Conservation (phyloP, 2,888 invertebrate species). For the Lasioglossum oenotherae region DNA sequence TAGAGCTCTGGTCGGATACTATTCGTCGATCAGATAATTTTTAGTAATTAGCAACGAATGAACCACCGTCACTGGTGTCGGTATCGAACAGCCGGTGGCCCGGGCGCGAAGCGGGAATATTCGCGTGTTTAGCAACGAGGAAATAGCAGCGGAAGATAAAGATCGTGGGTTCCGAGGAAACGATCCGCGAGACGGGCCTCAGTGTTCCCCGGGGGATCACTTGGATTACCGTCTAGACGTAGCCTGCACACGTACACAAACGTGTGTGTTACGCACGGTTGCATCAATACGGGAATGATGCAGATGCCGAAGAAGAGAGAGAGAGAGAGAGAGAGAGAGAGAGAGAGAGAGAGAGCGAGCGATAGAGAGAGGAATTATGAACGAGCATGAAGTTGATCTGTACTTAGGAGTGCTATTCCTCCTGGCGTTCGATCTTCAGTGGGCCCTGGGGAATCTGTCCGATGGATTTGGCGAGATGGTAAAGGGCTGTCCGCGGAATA, state of each 20-base stretch:
- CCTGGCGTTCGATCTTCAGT: background rate
- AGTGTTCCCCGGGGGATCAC: constrained; percentile 29
- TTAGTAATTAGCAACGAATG: too few species aligned
- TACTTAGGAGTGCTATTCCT: constrained; percentile 24
- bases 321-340: background rate
- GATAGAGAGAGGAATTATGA: constrained; percentile 34
- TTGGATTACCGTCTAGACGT: constrained; percentile 35
- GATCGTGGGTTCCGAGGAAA: constrained; percentile 1
- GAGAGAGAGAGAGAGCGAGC: background rate
- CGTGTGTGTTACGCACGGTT: constrained; percentile 20
- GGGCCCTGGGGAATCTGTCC: constrained; percentile 12
- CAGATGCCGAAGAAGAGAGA: background rate
- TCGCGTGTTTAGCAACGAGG: background rate
- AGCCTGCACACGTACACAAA: background rate
- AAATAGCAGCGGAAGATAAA: background rate
- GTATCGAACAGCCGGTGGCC: background rate
- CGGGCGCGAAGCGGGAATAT: background rate
- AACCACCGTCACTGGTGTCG: background rate
- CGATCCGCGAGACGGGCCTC: background rate
- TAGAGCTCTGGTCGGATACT: too few species aligned
- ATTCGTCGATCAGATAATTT: too few species aligned
- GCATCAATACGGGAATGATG: constrained; percentile 40
- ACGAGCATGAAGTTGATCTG: constrained; percentile 36
- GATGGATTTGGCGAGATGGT: constrained; percentile 9
- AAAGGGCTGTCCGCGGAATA: background rate